Base-by-base conservation (phyloP, 2,888 invertebrate genomes). In the Ochropacha duplaris region DNA sequence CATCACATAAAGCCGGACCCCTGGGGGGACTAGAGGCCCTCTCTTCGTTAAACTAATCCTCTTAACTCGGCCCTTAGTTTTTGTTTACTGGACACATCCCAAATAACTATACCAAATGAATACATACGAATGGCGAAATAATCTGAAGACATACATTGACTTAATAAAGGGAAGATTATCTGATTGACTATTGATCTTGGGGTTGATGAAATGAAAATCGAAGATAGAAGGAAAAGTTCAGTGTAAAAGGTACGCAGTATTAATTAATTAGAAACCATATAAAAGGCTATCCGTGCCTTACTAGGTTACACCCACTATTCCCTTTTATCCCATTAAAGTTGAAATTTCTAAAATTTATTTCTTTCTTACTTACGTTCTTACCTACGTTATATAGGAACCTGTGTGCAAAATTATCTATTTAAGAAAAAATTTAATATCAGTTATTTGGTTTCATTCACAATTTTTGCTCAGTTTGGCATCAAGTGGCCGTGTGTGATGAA, bases 51-150 rank as follows among this genome's bases (percentile, higher is more conserved):
- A 55, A 54, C 39, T 71, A 75, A 78, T 74, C 72, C 71, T 68
- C 72, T 78, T 76, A 68, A 58, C 50, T 12, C 49, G 56, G 63
- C 54, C 60, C 62, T 66, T 65, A 64, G 60, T 72, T 69, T 70
- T 65, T 68, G 65, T 68, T 65, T 72, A 66, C 62, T 59, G 54
- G 56, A 56, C 57, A 51, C 60, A 65, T 22, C 52, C 12, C 52
- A 52, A 31, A 52, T 52, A 31, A 52, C 31, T 52, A 31, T 52
- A 31, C 52, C 22, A 9, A 52, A 52, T 52, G 52, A 22, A 52
- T 52, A 31, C 31, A 31, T 19, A 34, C 31, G 52, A 31, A 52
- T 31, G 31, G 16, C 11, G 31, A 31, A 31, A 22, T 52, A 52
- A 52, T 44, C 44, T 44, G 19, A 44, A 44, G 16, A 44, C 44